These are phyloP conservation scores for Dromas ardeola DNA, from an alignment of 2,113 vertebrate species.

Conservation along the genomic window DNA sequence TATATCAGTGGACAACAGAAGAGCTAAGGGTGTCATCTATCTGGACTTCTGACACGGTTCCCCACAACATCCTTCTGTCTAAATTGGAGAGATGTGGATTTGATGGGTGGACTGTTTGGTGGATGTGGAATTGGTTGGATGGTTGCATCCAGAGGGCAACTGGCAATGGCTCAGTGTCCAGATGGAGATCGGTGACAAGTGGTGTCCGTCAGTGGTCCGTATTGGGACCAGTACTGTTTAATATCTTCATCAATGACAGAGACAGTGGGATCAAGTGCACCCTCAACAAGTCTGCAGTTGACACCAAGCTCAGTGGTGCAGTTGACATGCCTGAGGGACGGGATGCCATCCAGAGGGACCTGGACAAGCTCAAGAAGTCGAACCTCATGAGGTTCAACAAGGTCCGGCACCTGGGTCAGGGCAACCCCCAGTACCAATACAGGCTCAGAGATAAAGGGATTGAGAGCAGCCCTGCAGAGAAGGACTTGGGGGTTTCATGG, in stretches of 20 bases:
- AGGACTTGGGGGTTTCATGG: background rate
- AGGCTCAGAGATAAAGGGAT: background rate
- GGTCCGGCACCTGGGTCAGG: background rate
- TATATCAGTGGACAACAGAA: background rate
- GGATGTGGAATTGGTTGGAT: background rate
- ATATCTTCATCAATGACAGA: background rate
- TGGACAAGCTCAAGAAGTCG: background rate
- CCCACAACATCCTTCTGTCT: background rate
- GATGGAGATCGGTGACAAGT: background rate
- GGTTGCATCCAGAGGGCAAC: background rate
- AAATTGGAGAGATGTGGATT: background rate
- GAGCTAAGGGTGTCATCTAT: background rate
- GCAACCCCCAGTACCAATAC: background rate
- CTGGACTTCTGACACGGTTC: background rate
- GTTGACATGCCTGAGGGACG: background rate
- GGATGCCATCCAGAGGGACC: background rate
- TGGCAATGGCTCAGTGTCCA: background rate
- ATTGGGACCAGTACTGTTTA: background rate
- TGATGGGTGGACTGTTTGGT: background rate
- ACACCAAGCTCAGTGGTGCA: background rate
- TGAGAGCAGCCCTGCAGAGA: background rate
- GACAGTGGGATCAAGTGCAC: background rate
- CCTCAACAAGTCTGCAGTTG: background rate
- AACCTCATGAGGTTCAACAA: background rate
- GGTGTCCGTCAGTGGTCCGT: background rate